A percentile compares a stretch with the other conserved stretches of the same genome.
Conservation (phyloP, 2,888 invertebrate genomes). For the Peribatodes rhomboidaria region DNA sequence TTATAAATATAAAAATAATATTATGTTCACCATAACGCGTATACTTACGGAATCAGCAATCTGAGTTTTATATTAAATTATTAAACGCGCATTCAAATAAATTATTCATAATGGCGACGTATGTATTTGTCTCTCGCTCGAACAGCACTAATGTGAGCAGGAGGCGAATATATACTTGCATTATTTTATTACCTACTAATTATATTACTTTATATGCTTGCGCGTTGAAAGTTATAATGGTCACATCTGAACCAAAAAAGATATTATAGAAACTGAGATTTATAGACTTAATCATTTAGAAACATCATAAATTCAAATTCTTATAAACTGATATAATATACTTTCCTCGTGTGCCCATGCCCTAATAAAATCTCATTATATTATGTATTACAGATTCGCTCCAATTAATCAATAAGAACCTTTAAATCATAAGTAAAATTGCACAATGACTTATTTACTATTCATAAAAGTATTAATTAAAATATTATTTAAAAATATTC, state of each 20-base stretch:
- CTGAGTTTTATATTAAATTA: background rate
- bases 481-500: constrained; percentile 15
- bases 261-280: too few species aligned
- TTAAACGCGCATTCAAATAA: background rate
- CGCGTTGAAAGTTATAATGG: background rate
- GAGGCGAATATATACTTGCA: background rate
- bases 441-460: constrained; percentile 35
- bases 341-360: background rate
- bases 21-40: constrained; percentile 8
- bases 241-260: background rate
- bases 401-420: background rate
- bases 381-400: background rate
- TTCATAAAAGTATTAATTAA: constrained; percentile 14
- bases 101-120: background rate
- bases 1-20: constrained; percentile 37
- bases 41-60: constrained; percentile 17
- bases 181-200: background rate
- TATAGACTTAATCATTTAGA: background rate
- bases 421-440: constrained; percentile 22
- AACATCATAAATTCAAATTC: background rate
- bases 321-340: background rate
- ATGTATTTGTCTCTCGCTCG: background rate
- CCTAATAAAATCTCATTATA: background rate
- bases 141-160: background rate
- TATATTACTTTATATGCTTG: too few species aligned